These are phyloP conservation scores for Sinocyclocheilus maitianheensis DNA, from an alignment of 2,113 vertebrate species.

Conservation along the genomic window DNA sequence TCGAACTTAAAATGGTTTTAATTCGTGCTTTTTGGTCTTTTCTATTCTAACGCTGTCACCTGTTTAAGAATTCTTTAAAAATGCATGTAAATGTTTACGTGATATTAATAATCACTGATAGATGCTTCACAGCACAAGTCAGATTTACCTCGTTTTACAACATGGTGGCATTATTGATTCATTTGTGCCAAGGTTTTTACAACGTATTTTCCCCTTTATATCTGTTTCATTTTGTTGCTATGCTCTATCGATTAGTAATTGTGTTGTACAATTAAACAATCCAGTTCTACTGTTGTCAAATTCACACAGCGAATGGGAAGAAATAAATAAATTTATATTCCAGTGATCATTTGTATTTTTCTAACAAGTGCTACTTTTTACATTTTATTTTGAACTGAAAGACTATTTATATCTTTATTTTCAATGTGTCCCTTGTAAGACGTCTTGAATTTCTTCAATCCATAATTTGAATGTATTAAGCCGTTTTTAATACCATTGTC, in stretches of 20 bases:
- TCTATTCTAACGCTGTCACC: constrained; percentile 65
- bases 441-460: constrained; percentile 1
- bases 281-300: constrained; percentile 73
- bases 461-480: constrained; percentile 20
- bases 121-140: constrained; percentile 56
- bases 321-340: constrained; percentile 86
- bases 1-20: constrained; percentile 42
- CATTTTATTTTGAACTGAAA: constrained; percentile 68
- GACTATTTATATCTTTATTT: constrained; percentile 67
- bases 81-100: constrained; percentile 79
- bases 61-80: constrained; percentile 70
- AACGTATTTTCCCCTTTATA: constrained; percentile 30
- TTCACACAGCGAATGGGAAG: constrained; percentile 69
- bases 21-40: constrained; percentile 76
- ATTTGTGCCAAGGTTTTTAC: constrained; percentile 70
- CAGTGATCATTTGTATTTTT: constrained; percentile 84
- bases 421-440: constrained; percentile 67
- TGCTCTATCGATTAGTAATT: constrained; percentile 72
- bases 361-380: constrained; percentile 73
- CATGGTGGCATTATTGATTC: constrained; percentile 76
- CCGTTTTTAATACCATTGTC: constrained; percentile 33
- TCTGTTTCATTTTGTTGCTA: constrained; percentile 73
- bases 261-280: constrained; percentile 77
- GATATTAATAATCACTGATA: constrained; percentile 63
- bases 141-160: constrained; percentile 64